Evolutionary conservation across 2,888 invertebrate genomes (phyloP).

Genomic region (Euclidia mi): DNA sequence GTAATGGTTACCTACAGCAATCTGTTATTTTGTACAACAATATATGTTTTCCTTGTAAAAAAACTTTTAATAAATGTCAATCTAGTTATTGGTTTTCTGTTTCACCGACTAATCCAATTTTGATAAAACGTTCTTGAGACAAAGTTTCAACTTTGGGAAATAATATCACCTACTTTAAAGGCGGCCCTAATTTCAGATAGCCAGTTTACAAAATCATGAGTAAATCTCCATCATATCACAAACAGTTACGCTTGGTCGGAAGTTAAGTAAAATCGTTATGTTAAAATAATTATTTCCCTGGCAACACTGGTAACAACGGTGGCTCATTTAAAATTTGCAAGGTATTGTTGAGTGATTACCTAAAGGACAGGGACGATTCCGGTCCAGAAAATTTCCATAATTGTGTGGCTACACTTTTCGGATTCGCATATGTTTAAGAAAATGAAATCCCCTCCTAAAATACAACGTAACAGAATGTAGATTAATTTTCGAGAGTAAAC

Average conservation of each 20-base stretch:
- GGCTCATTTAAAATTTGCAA: conserved; percentile 42
- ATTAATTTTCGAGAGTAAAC: neutral
- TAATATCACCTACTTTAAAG: too few relatives aligned
- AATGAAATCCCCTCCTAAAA: conserved; percentile 26
- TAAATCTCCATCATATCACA: conserved; percentile 5
- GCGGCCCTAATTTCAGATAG: too few relatives aligned
- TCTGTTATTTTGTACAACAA: too few relatives aligned
- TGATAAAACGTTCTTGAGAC: too few relatives aligned
- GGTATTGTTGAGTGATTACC: conserved; percentile 37
- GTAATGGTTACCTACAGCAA: too few relatives aligned
- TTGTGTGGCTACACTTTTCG: conserved; percentile 29
- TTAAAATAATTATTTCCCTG: conserved; percentile 28
- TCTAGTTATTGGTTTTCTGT: too few relatives aligned
- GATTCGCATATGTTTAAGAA: conserved; percentile 26
- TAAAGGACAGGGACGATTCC: conserved; percentile 34
- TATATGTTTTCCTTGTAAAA: too few relatives aligned
- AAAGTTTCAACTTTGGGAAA: too few relatives aligned
- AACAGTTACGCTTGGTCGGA: conserved; percentile 33
- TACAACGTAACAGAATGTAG: neutral
- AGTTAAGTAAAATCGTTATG: conserved; percentile 29
- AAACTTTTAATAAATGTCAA: too few relatives aligned
- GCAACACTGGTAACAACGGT: conserved; percentile 23
- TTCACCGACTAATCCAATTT: too few relatives aligned
- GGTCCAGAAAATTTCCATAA: conserved; percentile 40
- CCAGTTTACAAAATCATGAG: too few relatives aligned